Evolutionary conservation across 1,140 invertebrate species (phyloP), one percentile per base, ranked within the genome.

Genomic region (Calycopis cecrops): DNA sequence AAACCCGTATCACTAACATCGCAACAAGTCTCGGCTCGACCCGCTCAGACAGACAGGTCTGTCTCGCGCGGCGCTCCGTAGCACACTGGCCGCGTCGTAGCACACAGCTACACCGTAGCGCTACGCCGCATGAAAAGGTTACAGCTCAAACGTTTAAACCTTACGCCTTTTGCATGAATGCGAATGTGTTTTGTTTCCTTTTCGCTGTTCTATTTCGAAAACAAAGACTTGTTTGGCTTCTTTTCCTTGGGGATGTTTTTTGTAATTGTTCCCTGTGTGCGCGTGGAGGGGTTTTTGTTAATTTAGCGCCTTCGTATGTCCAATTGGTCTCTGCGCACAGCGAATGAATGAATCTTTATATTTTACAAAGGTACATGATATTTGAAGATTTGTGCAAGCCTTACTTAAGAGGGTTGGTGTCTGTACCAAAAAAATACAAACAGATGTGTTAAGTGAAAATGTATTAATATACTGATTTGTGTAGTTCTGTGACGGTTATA

Each of bases 101-200:
- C 72, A 74, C 76, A 50, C 51, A 37, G n/a, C 51, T 52, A 56
- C 57, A 17, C 48, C 55, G 73, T 73, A 76, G 73, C 73, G 72
- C 76, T 63, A 59, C 60, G 52, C 42, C 64, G 57, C 70, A 71
- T 79, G 69, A 81, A 81, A 79, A 81, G 76, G 76, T 79, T 79
- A 76, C 69, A 70, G 67, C 67, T 77, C 69, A 75, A 76, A 74
- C 79, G 76, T 68, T 80, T 83, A 79, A 76, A 72, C 79, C 69
- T 74, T 79, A 69, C 77, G 79, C 74, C 74, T 80, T 78, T 79
- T 79, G 73, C 71, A 71, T 78, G 75, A 82, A 79, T 79, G 69
- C 64, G 75, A 76, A 74, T 79, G 76, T 80, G 72, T 82, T 77
- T 78, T 77, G 69, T 78, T 79, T 79, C 64, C 67, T 73, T 73